phyloP scores from a whole-genome alignment of 2,888 invertebrate species.

The Xanthorhoe designata region DNA sequence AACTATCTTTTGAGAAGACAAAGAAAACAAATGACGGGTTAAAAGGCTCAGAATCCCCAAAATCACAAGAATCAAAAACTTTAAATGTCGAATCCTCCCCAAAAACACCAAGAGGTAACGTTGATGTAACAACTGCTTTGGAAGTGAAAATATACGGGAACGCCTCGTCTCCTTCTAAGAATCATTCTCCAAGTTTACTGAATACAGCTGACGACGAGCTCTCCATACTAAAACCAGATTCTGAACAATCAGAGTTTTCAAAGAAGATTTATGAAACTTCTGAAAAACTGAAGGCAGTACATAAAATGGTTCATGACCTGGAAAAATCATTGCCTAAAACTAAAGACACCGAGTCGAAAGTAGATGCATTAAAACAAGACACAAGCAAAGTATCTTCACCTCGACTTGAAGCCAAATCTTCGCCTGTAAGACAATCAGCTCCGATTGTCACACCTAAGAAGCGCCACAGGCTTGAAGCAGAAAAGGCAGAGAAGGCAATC shows the following conservation, averaged over 20 bases:
- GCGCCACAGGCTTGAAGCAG: constrained; percentile 88
- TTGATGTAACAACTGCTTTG: constrained; percentile 50
- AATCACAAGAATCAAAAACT: constrained; percentile 54
- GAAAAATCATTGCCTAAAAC: constrained; percentile 77
- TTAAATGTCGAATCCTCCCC: constrained; percentile 49
- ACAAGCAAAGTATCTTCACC: constrained; percentile 68
- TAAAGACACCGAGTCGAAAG: constrained; percentile 69
- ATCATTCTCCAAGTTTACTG: constrained; percentile 53
- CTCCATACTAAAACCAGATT: constrained; percentile 68
- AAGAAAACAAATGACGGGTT: constrained; percentile 66
- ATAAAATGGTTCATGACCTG: constrained; percentile 79
- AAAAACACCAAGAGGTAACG: constrained; percentile 56
- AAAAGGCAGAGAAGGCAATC: constrained; percentile 78
- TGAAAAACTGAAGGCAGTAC: constrained; percentile 80
- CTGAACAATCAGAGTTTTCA: constrained; percentile 79
- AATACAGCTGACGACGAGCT: constrained; percentile 68
- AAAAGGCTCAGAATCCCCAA: constrained; percentile 55
- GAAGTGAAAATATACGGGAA: constrained; percentile 57
- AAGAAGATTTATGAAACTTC: constrained; percentile 82
- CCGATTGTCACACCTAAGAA: constrained; percentile 90
- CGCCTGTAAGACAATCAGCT: constrained; percentile 71
- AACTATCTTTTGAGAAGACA: constrained; percentile 63
- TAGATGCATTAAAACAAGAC: constrained; percentile 66
- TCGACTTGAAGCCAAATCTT: constrained; percentile 69
- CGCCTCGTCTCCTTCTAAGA: constrained; percentile 53